A percentile compares a stretch with the other conserved stretches of the same genome.
phyloP scores from a whole-genome alignment of 2,113 vertebrate species.

The Prinia subflava region DNA sequence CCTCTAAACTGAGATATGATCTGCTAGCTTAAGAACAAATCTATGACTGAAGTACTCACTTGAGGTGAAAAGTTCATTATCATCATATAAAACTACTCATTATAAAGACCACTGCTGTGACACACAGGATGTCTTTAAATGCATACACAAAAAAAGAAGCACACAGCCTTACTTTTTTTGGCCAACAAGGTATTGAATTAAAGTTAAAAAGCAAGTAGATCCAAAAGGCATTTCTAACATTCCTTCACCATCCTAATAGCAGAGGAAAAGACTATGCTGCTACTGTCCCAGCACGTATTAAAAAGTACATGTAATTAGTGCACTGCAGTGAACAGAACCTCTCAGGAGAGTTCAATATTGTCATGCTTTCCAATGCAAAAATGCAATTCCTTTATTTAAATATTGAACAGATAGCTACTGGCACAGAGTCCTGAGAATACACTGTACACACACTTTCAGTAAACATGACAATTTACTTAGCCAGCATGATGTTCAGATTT shows the following conservation, averaged over 20 bases:
- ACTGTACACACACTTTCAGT: neutral
- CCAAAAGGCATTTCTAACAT: neutral
- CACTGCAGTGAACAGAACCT: neutral
- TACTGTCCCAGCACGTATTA: neutral
- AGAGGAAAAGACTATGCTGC: neutral
- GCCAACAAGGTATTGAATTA: neutral
- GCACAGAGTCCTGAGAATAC: neutral
- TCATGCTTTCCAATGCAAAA: conserved; percentile 11
- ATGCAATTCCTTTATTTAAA: conserved; percentile 38
- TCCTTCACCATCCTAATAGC: neutral
- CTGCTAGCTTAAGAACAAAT: neutral
- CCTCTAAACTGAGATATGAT: neutral
- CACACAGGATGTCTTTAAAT: neutral
- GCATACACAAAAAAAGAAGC: neutral
- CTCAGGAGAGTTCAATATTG: neutral
- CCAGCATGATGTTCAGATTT: neutral
- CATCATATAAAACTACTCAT: neutral
- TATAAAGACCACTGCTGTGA: neutral
- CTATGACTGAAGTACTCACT: neutral
- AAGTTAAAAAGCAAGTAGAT: neutral
- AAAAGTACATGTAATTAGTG: neutral
- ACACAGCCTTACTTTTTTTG: neutral
- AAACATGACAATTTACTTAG: neutral
- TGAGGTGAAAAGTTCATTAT: neutral
- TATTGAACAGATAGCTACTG: conserved; percentile 1